Evolutionary conservation across 2,797 vertebrate species (phyloP).

Genomic region (Scarus forsteni): DNA sequence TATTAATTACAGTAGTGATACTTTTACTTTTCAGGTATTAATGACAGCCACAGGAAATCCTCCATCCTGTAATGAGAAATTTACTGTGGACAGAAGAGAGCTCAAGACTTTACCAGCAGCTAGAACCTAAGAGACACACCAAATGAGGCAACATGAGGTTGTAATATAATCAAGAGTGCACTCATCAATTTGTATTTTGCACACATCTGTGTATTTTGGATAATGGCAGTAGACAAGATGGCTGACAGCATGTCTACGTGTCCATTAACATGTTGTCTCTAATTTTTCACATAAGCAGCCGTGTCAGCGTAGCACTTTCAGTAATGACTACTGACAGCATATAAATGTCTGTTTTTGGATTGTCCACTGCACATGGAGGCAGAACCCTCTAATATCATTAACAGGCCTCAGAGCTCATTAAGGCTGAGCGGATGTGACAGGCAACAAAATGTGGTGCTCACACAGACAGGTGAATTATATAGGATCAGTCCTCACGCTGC

Average conservation of each 20-base stretch:
- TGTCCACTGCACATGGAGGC: slow-evolving; percentile 43
- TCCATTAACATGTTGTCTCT: slow-evolving; percentile 2
- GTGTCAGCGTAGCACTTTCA: slow-evolving; percentile 28
- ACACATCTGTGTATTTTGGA: slow-evolving; percentile 28
- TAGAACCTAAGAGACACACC: slow-evolving; percentile 8
- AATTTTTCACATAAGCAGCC: slow-evolving; percentile 22
- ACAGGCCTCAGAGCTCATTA: slow-evolving; percentile 74
- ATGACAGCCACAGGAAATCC: slow-evolving; percentile 55
- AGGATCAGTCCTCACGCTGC: slow-evolving; percentile 13
- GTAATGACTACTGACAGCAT: slow-evolving; percentile 67
- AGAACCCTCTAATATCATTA: slow-evolving; percentile 70
- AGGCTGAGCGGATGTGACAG: slow-evolving; percentile 71
- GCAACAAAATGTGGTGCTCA: slow-evolving; percentile 57
- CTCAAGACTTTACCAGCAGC: slow-evolving; percentile 11
- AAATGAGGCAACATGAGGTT: slow-evolving; percentile 4
- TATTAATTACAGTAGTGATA: slow-evolving; percentile 34
- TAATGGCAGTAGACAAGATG: slow-evolving; percentile 45
- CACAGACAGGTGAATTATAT: slow-evolving; percentile 58
- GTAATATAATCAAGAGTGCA: slow-evolving; percentile 2
- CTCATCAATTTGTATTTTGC: slow-evolving; percentile 21
- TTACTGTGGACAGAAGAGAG: slow-evolving; percentile 6
- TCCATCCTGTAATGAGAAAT: slow-evolving; percentile 43
- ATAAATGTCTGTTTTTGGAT: slow-evolving; percentile 52
- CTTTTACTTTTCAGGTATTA: slow-evolving; percentile 37
- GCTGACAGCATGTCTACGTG: slow-evolving; percentile 40